Evolutionary conservation across 1,140 invertebrate genomes (phyloP).

Genomic region (Panulirus ornatus): DNA sequence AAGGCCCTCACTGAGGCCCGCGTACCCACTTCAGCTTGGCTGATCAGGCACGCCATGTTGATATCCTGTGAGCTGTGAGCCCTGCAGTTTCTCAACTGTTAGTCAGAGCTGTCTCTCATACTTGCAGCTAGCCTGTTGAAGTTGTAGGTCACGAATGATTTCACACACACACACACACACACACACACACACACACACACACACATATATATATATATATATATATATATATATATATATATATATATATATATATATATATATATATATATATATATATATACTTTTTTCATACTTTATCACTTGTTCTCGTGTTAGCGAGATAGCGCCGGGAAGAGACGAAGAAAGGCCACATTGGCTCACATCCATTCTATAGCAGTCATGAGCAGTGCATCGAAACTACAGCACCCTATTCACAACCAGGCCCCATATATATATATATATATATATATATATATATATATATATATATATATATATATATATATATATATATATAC

Average conservation of each 20-base stretch:
- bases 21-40: not conserved
- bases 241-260: not conserved
- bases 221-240: not conserved
- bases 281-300: no score
- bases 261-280: no score
- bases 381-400: no score
- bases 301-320: no score
- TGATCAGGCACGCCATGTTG: not conserved
- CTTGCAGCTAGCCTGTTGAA: not conserved
- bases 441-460: not conserved
- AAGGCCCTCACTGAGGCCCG: no score
- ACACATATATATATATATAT: not conserved
- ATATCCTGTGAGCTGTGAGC: not conserved
- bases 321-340: no score
- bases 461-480: no score
- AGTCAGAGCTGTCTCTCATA: not conserved
- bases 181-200: conserved; percentile 3
- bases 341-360: no score
- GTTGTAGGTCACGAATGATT: not conserved
- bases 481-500: not conserved
- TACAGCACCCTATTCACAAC: no score
- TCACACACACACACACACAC: not conserved
- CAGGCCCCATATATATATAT: not conserved
- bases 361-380: no score
- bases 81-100: not conserved